Evolutionary conservation across 2,113 vertebrate species (phyloP).

Genomic region (Fukomys damarensis): DNA sequence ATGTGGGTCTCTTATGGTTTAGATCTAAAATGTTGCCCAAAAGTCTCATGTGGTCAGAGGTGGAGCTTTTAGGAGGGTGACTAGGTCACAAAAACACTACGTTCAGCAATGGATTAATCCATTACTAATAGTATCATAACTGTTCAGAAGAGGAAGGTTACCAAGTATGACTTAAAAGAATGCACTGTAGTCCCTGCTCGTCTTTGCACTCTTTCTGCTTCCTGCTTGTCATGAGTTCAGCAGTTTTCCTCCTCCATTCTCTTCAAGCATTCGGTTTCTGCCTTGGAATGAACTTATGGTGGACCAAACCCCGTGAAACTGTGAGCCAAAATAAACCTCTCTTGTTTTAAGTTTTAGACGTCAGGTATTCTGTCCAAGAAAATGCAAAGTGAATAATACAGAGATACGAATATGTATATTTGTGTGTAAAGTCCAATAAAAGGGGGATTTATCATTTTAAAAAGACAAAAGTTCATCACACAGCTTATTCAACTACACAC

Average conservation of each 20-base stretch:
- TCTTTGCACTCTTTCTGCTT: not conserved
- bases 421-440: not conserved
- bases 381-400: not conserved
- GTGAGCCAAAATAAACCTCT: not conserved
- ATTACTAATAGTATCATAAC: not conserved
- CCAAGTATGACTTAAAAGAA: not conserved
- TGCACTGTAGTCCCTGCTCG: too few species aligned
- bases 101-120: not conserved
- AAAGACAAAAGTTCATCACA: slow-evolving; percentile 41
- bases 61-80: not conserved
- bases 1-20: not conserved
- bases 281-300: not conserved
- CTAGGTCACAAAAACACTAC: not conserved
- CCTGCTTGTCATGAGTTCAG: not conserved
- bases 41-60: not conserved
- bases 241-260: not conserved
- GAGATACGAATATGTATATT: not conserved
- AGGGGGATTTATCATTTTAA: not conserved
- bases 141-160: not conserved
- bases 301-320: not conserved
- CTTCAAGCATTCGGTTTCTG: not conserved
- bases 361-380: not conserved
- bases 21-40: not conserved
- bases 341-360: not conserved
- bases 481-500: not conserved